Percentiles rank a stretch among this genome's conserved stretches.
These are phyloP conservation scores for Oncorhynchus nerka DNA, from an alignment of 2,113 vertebrate genomes.

Conservation along the genomic window DNA sequence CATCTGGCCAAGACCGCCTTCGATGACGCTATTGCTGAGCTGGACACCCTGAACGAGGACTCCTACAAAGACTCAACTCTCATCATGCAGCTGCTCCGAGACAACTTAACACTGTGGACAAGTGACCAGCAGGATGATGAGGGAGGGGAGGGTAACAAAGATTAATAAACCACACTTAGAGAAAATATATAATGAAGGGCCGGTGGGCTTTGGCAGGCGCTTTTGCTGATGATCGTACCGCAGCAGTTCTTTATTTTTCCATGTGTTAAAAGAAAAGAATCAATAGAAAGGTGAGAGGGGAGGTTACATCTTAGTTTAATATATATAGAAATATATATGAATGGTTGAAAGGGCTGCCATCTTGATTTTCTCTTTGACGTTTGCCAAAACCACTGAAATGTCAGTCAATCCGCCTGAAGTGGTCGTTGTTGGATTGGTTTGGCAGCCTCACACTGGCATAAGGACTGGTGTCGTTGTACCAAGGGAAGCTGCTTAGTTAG, in stretches of 20 bases:
- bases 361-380: conserved; percentile 98
- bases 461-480: conserved; percentile 87
- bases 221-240: conserved; percentile 91
- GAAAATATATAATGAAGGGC: conserved; percentile 60
- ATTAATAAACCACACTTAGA: conserved; percentile 42
- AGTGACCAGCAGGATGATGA: conserved; percentile 99
- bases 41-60: conserved; percentile 99
- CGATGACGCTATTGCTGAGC: conserved; percentile 98
- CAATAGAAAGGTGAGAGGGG: conserved; percentile 76
- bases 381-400: conserved; percentile 99
- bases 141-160: conserved; percentile 96
- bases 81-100: conserved; percentile 99
- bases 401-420: conserved; percentile 79
- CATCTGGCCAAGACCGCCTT: conserved; percentile 99
- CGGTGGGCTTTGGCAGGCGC: conserved; percentile 93
- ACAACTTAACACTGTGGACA: conserved; percentile 99
- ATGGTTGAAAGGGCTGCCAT: conserved; percentile 78
- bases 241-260: conserved; percentile 99
- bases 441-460: conserved; percentile 89
- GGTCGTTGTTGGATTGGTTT: conserved; percentile 87
- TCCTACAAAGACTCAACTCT: conserved; percentile 99
- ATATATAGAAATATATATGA: conserved; percentile 79
- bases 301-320: conserved; percentile 85
- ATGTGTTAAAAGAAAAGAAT: conserved; percentile 82
- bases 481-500: conserved; percentile 96